A percentile compares a stretch with the other conserved stretches of the same genome.
Evolutionary conservation across 2,888 invertebrate genomes (phyloP).

Genomic region (Rhopalosiphum nymphaeae): DNA sequence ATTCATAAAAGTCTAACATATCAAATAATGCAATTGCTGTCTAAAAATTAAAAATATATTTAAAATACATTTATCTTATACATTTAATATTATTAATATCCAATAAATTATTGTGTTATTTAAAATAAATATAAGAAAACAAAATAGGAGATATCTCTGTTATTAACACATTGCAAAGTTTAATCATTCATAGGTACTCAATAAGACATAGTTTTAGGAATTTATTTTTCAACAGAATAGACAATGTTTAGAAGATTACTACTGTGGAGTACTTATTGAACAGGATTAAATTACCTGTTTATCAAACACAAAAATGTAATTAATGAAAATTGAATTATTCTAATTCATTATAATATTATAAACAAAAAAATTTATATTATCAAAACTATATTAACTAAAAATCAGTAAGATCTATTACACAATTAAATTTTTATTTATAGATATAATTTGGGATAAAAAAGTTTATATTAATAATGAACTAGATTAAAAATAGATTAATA

Average conservation of each 20-base stretch:
- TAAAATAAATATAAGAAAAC: background rate
- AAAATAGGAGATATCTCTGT: background rate
- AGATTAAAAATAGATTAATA: background rate
- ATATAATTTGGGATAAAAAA: background rate
- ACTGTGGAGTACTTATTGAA: background rate
- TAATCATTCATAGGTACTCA: background rate
- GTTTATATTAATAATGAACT: background rate
- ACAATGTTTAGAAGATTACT: background rate
- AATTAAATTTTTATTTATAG: slow-evolving; percentile 8
- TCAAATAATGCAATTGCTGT: slow-evolving; percentile 85
- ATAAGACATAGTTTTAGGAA: background rate
- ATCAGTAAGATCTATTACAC: background rate
- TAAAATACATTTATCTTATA: background rate
- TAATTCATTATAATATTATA: background rate
- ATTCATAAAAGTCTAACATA: slow-evolving; percentile 94
- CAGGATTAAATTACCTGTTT: background rate
- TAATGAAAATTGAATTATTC: background rate
- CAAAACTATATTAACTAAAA: background rate
- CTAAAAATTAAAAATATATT: slow-evolving; percentile 67
- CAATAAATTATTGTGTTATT: background rate
- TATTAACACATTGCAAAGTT: background rate
- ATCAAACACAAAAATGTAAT: background rate
- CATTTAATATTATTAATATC: background rate
- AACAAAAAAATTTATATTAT: background rate
- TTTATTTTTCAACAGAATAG: background rate